These are phyloP conservation scores for Xestia rhomboidea DNA, from an alignment of 2,888 invertebrate genomes.

Conservation along the genomic window DNA sequence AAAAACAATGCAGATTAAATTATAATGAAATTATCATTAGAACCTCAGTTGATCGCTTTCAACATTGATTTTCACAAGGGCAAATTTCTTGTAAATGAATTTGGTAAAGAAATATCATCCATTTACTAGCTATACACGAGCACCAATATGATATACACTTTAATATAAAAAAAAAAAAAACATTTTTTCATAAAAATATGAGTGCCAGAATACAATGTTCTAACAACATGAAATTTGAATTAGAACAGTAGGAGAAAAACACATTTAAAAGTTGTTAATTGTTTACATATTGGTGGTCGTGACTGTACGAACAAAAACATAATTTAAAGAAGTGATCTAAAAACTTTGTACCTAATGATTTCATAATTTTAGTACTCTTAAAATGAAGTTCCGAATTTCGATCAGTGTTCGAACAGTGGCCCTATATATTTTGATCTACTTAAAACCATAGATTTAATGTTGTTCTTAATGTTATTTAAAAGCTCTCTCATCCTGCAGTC, in stretches of 20 bases:
- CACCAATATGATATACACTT: too few relatives aligned
- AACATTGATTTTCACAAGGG: not conserved
- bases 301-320: too few relatives aligned
- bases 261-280: too few relatives aligned
- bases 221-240: too few relatives aligned
- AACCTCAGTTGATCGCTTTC: not conserved
- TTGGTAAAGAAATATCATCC: not conserved
- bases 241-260: too few relatives aligned
- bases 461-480: constrained; percentile 10
- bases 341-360: not conserved
- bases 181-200: too few relatives aligned
- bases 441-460: not conserved
- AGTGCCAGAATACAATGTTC: too few relatives aligned
- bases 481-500: constrained; percentile 9
- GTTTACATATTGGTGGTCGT: too few relatives aligned
- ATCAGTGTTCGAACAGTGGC: not conserved
- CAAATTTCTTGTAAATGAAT: not conserved
- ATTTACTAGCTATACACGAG: too few relatives aligned
- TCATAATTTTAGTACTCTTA: not conserved
- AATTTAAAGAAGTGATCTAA: not conserved
- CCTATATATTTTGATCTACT: not conserved
- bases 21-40: not conserved
- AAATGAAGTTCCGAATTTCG: not conserved
- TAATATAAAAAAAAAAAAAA: too few relatives aligned
- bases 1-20: not conserved